Conservation (phyloP, 2,113 vertebrate species). For the Pardalotus punctatus region DNA sequence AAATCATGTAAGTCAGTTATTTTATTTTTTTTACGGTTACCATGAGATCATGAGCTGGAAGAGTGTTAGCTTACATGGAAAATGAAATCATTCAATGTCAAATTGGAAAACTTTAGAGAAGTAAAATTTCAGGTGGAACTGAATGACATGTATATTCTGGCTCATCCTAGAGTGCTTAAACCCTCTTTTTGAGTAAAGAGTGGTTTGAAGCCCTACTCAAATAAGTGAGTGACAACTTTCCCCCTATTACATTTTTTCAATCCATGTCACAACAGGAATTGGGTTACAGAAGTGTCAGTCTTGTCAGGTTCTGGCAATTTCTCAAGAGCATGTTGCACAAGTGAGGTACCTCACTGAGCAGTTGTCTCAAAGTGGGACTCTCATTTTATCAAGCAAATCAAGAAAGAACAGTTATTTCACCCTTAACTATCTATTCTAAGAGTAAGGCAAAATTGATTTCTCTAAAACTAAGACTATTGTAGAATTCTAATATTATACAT, state of each 20-base stretch:
- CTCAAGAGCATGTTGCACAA: not conserved
- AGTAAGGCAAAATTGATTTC: not conserved
- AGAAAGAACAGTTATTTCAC: not conserved
- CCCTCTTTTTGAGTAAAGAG: not conserved
- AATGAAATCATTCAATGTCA: not conserved
- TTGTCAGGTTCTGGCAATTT: not conserved
- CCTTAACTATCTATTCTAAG: not conserved
- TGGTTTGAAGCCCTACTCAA: not conserved
- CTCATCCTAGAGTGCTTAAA: not conserved
- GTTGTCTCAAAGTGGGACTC: not conserved
- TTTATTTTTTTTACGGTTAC: not conserved
- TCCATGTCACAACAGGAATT: not conserved
- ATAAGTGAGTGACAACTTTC: not conserved
- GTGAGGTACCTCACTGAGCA: not conserved
- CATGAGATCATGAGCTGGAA: not conserved
- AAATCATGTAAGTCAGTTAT: not conserved
- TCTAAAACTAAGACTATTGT: not conserved
- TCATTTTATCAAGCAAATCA: not conserved
- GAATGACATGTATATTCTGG: not conserved
- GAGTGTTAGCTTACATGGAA: not conserved
- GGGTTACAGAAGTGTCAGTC: not conserved
- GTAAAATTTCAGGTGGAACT: not conserved
- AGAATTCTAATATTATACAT: not conserved
- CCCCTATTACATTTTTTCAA: not conserved
- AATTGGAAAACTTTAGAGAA: not conserved